Base-by-base conservation (phyloP, 2,888 invertebrate genomes). In the Tubiluchus corallicola region DNA sequence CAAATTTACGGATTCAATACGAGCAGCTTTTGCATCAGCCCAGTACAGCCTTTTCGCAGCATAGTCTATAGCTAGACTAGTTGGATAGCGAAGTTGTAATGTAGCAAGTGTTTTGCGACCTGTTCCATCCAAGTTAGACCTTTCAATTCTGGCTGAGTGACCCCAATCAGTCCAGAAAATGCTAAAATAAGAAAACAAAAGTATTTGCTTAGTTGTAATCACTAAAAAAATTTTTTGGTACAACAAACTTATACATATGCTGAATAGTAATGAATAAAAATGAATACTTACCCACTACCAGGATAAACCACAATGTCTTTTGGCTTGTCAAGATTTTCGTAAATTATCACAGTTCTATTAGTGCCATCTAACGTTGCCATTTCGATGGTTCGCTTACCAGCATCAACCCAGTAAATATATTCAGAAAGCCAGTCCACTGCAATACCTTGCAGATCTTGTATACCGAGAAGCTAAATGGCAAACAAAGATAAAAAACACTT, bases 71-170 rank as follows among this genome's bases (percentile, higher is more conserved):
- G 82, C 75, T 40, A 85, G 68, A 51, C 82, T 79, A 3, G 74
- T 72, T 1, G 81, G 81, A 71, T 81, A 79, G 13, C 76, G 71
- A n/a, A n/a, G n/a, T n/a, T n/a, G n/a, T n/a, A n/a, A n/a, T n/a
- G n/a, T n/a, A n/a, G n/a, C n/a, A n/a, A 88, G 62, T 3, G 77
- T 65, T 13, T 69, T 64, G 16, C 87, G 65, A 19, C 75, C 75
- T 1, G 75, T 74, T 1, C 88, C 88, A 57, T 88, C 87, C 43
- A 88, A 66, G 48, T 77, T 76, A 9, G 85, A 77, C 5, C 85
- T 71, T 60, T 90, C 88, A 37, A 90, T 82, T 64, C 84, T 85
- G 0, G 88, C 9, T 52, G 75, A 70, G 2, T 70, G 68, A 45
- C 68, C 57, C 37, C 76, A 69, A 47, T 77, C 80, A 3, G 79